These are phyloP conservation scores for Ferrisia virgata DNA, from an alignment of 2,888 invertebrate genomes.

Conservation along the genomic window DNA sequence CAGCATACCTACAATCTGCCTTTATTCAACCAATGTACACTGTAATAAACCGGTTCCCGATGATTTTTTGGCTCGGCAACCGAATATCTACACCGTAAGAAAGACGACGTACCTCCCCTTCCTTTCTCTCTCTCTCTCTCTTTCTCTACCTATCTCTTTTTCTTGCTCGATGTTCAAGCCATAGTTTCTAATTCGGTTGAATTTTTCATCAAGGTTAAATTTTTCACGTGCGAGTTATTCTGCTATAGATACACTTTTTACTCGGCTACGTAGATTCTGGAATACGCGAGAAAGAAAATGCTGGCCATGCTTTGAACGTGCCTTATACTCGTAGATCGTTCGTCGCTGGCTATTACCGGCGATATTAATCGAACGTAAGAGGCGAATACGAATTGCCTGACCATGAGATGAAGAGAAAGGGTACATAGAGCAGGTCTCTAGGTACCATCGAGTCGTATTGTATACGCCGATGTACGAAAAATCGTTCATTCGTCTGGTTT, in stretches of 20 bases:
- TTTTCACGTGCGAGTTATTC: neutral
- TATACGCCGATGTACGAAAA: neutral
- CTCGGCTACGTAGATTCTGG: neutral
- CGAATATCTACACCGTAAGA: neutral
- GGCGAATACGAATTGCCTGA: neutral
- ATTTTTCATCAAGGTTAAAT: slow-evolving; percentile 14
- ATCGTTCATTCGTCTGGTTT: no score
- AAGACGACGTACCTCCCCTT: neutral
- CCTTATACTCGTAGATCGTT: no score
- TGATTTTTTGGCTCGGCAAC: neutral
- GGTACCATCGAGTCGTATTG: no score
- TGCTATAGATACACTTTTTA: no score
- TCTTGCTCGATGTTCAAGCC: neutral
- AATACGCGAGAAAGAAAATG: neutral
- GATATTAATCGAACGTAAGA: neutral
- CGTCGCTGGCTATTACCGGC: neutral
- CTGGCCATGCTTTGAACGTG: no score
- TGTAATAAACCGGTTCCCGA: neutral
- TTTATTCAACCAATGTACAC: neutral
- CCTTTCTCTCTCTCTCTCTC: neutral
- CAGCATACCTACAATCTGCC: neutral
- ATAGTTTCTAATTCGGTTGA: neutral
- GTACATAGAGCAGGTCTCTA: no score
- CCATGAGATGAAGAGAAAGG: neutral
- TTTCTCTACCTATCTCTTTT: neutral